Conservation (phyloP, 2,113 vertebrate genomes). For the Corythornis vintsioides region DNA sequence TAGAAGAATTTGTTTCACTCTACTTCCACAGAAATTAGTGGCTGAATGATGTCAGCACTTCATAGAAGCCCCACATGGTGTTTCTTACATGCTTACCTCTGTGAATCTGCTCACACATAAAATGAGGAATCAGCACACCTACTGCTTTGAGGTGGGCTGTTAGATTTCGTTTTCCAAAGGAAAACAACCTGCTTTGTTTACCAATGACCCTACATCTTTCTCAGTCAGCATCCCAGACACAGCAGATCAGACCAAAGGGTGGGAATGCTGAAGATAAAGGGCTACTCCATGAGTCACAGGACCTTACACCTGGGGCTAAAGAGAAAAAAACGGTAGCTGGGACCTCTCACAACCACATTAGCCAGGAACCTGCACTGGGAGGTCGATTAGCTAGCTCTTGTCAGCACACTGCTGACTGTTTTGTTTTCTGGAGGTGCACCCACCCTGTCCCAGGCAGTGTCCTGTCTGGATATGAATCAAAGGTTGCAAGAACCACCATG, state of each 20-base stretch:
- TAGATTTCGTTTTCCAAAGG: not conserved
- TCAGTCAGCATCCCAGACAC: not conserved
- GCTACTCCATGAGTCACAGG: not conserved
- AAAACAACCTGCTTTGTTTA: not conserved
- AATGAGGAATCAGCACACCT: not conserved
- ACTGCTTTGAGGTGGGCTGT: not conserved
- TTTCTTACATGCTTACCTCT: not conserved
- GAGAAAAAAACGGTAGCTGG: not conserved
- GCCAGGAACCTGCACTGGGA: not conserved
- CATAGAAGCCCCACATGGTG: not conserved
- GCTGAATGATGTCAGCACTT: not conserved
- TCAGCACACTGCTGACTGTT: not conserved
- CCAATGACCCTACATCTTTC: not conserved
- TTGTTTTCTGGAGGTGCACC: not conserved
- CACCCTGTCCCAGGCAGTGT: not conserved
- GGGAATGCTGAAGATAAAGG: not conserved
- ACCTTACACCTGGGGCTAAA: not conserved
- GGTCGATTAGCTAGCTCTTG: not conserved
- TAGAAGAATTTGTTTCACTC: not conserved
- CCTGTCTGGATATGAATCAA: not conserved
- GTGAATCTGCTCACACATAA: not conserved
- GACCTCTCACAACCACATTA: not conserved
- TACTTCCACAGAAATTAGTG: not conserved
- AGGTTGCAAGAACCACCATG: not conserved
- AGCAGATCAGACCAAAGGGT: not conserved